Evolutionary conservation across 2,113 vertebrate species (phyloP), one percentile per base, ranked within the genome.

Genomic region (Fukomys damarensis): DNA sequence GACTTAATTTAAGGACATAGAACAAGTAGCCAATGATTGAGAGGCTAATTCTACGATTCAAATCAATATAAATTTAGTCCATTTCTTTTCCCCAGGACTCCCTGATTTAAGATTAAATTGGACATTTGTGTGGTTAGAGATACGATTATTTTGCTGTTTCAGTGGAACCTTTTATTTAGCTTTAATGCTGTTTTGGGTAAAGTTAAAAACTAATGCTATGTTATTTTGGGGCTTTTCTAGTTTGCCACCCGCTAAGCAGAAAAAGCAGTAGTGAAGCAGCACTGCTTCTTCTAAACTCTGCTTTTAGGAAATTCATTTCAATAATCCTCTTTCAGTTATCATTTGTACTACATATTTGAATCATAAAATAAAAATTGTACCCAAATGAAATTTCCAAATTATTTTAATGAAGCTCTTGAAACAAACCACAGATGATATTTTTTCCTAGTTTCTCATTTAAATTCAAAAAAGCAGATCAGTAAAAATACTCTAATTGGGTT

Each of bases 401-500:
- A 93, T 93, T 94, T 94, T 92, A 95, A 94, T 84, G 43, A 96
- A 91, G 43, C 86, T 92, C 65, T 94, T 81, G 72, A 96, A 93
- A 84, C 46, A 91, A 93, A 72, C 26, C 68, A 81, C 56, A 93
- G 74, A 83, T 86, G 52, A 70, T 49, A 77, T 74, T 77, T 86
- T 94, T 84, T 58, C 54, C 43, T 86, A 58, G 30, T 88, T 93
- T 96, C 59, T 91, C 81, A 84, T 95, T 93, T 89, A 79, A 92
- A 79, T 85, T 87, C 35, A 70, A 90, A 14, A 89, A 96, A 98
- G 76, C 92, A 95, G 89, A 81, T 97, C 89, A 93, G 43, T 81
- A 86, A 93, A 95, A 96, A 88, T 89, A 79, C 9, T 87, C 93
- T 93, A 95, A 94, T 85, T 98, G 68, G 30, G 90, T 96, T 92